A percentile compares a stretch with the other conserved stretches of the same genome.
phyloP scores from a whole-genome alignment of 2,113 vertebrate genomes.

The Callaeas wilsoni region DNA sequence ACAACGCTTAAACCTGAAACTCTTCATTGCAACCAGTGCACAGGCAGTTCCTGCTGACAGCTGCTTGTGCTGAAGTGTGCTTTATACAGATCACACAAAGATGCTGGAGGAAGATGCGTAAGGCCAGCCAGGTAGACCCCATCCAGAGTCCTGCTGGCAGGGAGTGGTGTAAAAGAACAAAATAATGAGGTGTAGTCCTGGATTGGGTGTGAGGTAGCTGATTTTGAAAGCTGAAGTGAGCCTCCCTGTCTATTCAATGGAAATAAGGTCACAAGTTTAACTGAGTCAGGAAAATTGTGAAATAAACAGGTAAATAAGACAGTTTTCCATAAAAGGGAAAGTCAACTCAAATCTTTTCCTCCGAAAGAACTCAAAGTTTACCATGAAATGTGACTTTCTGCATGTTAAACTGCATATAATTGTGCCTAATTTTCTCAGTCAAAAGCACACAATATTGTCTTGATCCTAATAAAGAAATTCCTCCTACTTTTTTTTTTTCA shows the following conservation, averaged over 20 bases:
- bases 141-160: background rate
- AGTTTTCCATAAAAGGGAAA: background rate
- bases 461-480: background rate
- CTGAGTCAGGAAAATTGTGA: background rate
- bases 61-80: background rate
- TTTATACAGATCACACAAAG: background rate
- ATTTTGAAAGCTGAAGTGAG: background rate
- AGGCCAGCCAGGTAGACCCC: background rate
- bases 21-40: background rate
- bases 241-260: background rate
- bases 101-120: background rate
- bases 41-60: background rate
- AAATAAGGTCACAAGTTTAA: background rate
- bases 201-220: background rate
- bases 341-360: background rate
- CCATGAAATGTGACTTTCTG: background rate
- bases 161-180: accelerated
- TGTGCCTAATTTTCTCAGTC: background rate
- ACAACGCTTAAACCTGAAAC: background rate
- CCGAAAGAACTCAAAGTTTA: background rate
- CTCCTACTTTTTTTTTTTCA: background rate
- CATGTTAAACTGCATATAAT: background rate
- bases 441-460: background rate
- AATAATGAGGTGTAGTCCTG: background rate
- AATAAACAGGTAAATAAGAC: background rate